A percentile compares a stretch with the other conserved stretches of the same genome.
Conservation (phyloP, 2,888 invertebrate genomes). For the Perdita meconis region DNA sequence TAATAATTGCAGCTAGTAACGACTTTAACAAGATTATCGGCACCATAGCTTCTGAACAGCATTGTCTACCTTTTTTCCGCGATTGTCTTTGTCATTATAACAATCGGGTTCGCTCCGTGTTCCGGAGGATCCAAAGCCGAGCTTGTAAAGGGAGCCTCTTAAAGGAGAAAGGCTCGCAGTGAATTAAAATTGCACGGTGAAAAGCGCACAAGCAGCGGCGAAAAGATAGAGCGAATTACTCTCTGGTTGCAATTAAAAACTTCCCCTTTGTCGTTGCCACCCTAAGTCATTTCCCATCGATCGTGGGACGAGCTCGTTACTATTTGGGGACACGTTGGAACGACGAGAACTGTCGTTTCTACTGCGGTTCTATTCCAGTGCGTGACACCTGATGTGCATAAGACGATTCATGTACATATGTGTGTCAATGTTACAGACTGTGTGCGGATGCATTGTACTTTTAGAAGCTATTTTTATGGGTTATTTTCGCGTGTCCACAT, state of each 20-base stretch:
- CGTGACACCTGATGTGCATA: not conserved
- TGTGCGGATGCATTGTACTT: too few relatives aligned
- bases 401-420: too few relatives aligned
- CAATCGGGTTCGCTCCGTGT: constrained; percentile 2
- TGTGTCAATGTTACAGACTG: too few relatives aligned
- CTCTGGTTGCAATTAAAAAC: constrained; percentile 3
- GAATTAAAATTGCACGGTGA: constrained; percentile 27
- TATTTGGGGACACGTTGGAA: not conserved
- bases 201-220: not conserved
- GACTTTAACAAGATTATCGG: too few relatives aligned
- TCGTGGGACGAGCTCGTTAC: not conserved
- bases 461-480: too few relatives aligned
- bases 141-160: constrained; percentile 19
- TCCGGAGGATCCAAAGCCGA: not conserved
- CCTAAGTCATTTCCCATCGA: not conserved
- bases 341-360: not conserved
- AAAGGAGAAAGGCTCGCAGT: constrained; percentile 9
- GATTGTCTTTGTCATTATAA: not conserved
- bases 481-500: too few relatives aligned
- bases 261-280: too few relatives aligned
- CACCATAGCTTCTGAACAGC: too few relatives aligned
- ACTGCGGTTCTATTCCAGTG: not conserved
- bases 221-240: not conserved
- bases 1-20: too few relatives aligned
- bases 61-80: too few relatives aligned